Conservation (phyloP, 2,797 vertebrate genomes). For the Tiaroga cobitis region DNA sequence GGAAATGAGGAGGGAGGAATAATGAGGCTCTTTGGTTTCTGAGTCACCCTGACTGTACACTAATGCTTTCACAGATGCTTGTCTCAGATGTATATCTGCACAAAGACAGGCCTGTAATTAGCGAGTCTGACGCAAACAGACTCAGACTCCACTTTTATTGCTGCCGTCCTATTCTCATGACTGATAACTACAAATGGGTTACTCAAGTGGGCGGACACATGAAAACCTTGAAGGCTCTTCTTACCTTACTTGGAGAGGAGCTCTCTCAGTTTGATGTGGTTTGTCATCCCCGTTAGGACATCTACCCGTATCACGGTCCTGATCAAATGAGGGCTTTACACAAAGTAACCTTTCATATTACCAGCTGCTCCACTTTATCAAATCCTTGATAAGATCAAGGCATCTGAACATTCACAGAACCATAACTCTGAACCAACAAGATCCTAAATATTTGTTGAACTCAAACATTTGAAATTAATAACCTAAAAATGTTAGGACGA, state of each 20-base stretch:
- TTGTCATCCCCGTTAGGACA: neutral
- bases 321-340: conserved; percentile 13
- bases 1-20: conserved; percentile 32
- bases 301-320: neutral
- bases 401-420: neutral
- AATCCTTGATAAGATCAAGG: conserved; percentile 23
- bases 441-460: neutral
- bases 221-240: neutral
- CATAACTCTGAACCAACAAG: neutral
- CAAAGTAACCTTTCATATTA: conserved; percentile 4
- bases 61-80: conserved; percentile 52
- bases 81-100: conserved; percentile 20
- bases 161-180: conserved; percentile 3
- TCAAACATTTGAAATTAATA: neutral
- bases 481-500: neutral
- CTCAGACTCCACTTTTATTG: conserved; percentile 28
- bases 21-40: conserved; percentile 28
- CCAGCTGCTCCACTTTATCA: neutral
- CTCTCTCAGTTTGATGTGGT: neutral
- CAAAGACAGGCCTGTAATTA: conserved; percentile 51
- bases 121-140: conserved; percentile 35
- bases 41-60: conserved; percentile 23
- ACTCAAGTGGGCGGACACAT: neutral
- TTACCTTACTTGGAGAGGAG: neutral
- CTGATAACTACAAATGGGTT: conserved; percentile 17